Evolutionary conservation across 2,888 invertebrate genomes (phyloP).

Genomic region (Auanema sp.): DNA sequence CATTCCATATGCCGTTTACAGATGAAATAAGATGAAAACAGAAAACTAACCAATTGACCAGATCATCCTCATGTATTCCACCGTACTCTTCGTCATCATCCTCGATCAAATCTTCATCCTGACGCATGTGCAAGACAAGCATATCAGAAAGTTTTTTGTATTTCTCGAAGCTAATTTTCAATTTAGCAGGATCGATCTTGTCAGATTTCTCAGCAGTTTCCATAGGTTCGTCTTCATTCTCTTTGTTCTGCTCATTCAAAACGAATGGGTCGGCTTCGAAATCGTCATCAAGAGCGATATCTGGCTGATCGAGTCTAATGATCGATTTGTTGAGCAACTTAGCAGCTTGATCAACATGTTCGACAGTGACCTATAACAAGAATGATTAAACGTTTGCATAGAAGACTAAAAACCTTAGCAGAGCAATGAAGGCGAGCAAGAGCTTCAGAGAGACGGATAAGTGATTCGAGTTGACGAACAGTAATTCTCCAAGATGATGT

Average conservation of each 20-base stretch:
- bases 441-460: slow-evolving; percentile 93
- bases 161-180: slow-evolving; percentile 82
- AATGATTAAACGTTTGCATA: neutral
- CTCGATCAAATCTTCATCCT: slow-evolving; percentile 73
- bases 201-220: slow-evolving; percentile 17
- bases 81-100: slow-evolving; percentile 52
- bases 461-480: slow-evolving; percentile 89
- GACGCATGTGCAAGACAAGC: slow-evolving; percentile 85
- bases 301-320: slow-evolving; percentile 84
- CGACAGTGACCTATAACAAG: slow-evolving; percentile 72
- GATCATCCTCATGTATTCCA: slow-evolving; percentile 67
- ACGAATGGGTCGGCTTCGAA: slow-evolving; percentile 30
- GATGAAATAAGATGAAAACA: neutral
- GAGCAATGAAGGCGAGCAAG: slow-evolving; percentile 94
- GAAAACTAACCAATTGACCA: slow-evolving; percentile 84
- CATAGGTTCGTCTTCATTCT: slow-evolving; percentile 26
- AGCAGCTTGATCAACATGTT: slow-evolving; percentile 89
- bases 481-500: slow-evolving; percentile 89
- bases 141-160: slow-evolving; percentile 89
- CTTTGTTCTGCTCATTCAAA: slow-evolving; percentile 32
- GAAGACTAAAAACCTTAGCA: slow-evolving; percentile 74
- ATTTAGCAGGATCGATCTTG: slow-evolving; percentile 43
- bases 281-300: slow-evolving; percentile 83
- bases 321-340: slow-evolving; percentile 74
- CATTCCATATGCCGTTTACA: neutral